Evolutionary conservation across 2,113 vertebrate genomes (phyloP).

Genomic region (Sinocyclocheilus anophthalmus): DNA sequence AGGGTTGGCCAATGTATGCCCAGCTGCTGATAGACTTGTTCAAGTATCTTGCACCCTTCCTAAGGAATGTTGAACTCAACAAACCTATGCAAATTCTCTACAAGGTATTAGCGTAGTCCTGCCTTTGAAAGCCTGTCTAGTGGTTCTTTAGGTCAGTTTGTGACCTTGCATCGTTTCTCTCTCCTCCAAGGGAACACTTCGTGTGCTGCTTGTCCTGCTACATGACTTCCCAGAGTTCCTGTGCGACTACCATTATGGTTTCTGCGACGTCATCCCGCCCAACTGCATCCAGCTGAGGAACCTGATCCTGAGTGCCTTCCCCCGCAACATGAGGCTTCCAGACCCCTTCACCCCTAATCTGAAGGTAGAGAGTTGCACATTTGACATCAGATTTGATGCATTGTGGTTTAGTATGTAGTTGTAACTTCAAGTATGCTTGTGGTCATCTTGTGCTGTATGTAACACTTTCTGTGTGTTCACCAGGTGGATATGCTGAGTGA

Average conservation of each 20-base stretch:
- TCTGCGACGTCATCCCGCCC: slow-evolving; percentile 98
- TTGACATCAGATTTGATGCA: background rate
- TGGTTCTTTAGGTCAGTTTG: background rate
- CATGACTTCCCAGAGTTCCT: slow-evolving; percentile 99
- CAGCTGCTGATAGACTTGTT: slow-evolving; percentile 97
- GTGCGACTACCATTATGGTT: slow-evolving; percentile 98
- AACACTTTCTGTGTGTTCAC: background rate
- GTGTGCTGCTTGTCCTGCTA: slow-evolving; percentile 94
- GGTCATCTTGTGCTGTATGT: background rate
- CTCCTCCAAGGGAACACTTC: slow-evolving; percentile 87
- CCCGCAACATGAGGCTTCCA: slow-evolving; percentile 99
- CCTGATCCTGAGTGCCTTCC: slow-evolving; percentile 99
- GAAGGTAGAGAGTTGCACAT: slow-evolving; percentile 80
- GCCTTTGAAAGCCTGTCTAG: background rate
- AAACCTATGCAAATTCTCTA: slow-evolving; percentile 99
- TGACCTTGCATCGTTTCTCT: background rate
- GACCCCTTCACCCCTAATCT: slow-evolving; percentile 98
- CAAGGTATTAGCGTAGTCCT: slow-evolving; percentile 80
- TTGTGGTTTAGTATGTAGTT: background rate
- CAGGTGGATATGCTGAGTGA: slow-evolving; percentile 99
- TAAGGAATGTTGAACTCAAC: slow-evolving; percentile 98
- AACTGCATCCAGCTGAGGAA: slow-evolving; percentile 99
- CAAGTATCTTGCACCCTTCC: slow-evolving; percentile 96
- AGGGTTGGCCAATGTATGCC: slow-evolving; percentile 99
- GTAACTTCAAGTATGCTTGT: background rate